Base-by-base conservation (phyloP, 1,140 invertebrate species). In the Drosophila malerkotliana region DNA sequence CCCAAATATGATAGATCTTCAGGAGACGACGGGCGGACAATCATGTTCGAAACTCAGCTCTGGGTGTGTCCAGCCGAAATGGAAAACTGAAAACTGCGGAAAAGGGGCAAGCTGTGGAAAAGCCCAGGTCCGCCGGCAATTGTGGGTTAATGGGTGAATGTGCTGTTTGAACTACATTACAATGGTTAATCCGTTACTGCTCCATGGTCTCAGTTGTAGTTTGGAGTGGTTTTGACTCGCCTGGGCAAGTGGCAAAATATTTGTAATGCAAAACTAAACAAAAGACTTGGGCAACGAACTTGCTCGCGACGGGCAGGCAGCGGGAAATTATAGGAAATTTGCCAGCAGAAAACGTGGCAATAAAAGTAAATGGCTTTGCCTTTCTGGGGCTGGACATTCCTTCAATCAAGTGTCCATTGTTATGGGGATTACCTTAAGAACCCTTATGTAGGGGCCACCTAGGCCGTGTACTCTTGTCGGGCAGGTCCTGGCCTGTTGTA, bases 111-210 rank as follows among this genome's bases (percentile, higher is more conserved):
- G 3, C 6, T 15, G 14, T 44, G 52, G 37, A 74, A 54, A 66
- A 41, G 26, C 72, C 21, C 28, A 39, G 71, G 71, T 73, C 71
- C 72, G 60, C 37, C 52, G 72, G 83, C 62, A 68, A 82, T 87
- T 87, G 82, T 88, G 82, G 82, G 82, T 87, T 87, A 87, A 80
- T 87, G 82, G 82, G 82, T 87, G 83, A 88, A 88, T 88, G 82
- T 85, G 81, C 67, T 67, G 66, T 68, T 80, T 69, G 58, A 72
- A 72, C 81, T 75, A 84, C 63, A 87, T 81, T 87, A 77, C 77
- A 87, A 84, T 87, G 67, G 67, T 53, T 77, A 59, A 76, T 59
- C 61, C 57, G 60, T 77, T 49, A 39, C 41, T 18, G 24, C 18
- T 48, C 34, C 28, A 39, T 54, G 28, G 26, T 34, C 44, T 47